Conservation (phyloP, 2,888 invertebrate species). For the Notocelia uddmanniana region DNA sequence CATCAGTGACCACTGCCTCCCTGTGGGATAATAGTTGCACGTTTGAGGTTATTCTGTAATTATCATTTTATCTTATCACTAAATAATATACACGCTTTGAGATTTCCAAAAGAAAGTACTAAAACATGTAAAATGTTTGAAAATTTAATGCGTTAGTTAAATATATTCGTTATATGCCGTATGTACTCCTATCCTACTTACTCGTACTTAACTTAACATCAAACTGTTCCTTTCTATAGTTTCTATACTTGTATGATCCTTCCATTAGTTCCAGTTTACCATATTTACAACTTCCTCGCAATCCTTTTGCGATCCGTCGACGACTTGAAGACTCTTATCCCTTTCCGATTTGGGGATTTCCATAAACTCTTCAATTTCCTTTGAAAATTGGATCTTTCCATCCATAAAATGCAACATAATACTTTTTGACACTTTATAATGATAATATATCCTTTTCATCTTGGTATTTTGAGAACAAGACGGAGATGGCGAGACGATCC, state of each 20-base stretch:
- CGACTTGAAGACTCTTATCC: conserved; percentile 32
- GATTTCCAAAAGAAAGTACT: no score
- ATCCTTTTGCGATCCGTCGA: conserved; percentile 31
- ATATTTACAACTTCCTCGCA: conserved; percentile 33
- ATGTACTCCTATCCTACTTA: background rate
- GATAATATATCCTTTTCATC: no score
- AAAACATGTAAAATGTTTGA: no score
- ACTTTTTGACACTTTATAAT: background rate
- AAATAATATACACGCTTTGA: no score
- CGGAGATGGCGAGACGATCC: no score
- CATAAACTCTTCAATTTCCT: conserved; percentile 12
- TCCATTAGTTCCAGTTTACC: conserved; percentile 9
- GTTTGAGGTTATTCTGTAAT: no score
- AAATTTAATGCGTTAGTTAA: no score
- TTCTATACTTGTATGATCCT: background rate
- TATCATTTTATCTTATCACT: no score
- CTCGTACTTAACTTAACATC: background rate
- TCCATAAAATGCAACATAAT: background rate
- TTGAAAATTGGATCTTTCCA: conserved; percentile 13
- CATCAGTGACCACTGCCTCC: no score
- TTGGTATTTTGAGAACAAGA: no score
- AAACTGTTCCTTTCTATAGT: background rate
- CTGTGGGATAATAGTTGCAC: no score
- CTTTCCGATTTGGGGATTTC: conserved; percentile 24
- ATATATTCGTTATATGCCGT: no score